These are phyloP conservation scores for Nipponia nippon DNA, from an alignment of 2,113 vertebrate species.

Conservation along the genomic window DNA sequence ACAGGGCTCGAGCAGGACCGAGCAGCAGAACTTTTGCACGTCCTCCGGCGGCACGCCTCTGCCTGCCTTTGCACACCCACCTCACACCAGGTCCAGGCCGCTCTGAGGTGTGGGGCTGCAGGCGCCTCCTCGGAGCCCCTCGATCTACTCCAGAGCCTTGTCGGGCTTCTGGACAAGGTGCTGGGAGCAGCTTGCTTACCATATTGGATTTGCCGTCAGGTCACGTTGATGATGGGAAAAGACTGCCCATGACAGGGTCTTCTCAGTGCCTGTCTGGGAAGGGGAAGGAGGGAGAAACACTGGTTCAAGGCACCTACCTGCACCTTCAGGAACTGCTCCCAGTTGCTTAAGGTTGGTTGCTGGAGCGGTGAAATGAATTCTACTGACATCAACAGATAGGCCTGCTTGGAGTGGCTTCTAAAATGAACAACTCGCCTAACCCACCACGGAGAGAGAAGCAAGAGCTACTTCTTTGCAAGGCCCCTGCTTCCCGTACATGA, in stretches of 20 bases:
- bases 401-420: not conserved
- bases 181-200: not conserved
- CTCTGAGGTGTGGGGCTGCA: not conserved
- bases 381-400: constrained; percentile 10
- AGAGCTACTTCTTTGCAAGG: not conserved
- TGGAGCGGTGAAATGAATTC: not conserved
- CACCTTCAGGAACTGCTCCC: not conserved
- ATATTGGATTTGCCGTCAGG: not conserved
- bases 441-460: not conserved
- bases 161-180: not conserved
- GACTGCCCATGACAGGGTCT: not conserved
- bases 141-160: not conserved
- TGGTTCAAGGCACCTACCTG: not conserved
- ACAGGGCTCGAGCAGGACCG: not conserved
- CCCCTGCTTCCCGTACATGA: not conserved
- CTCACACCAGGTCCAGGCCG: not conserved
- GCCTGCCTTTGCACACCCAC: not conserved
- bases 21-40: fast-evolving
- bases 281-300: not conserved
- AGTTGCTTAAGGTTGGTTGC: not conserved
- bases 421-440: not conserved
- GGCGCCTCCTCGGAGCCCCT: not conserved
- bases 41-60: not conserved
- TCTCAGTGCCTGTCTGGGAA: not conserved
- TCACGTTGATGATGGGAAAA: not conserved